Conservation (phyloP, 2,888 invertebrate genomes). For the Euplagia quadripunctaria region DNA sequence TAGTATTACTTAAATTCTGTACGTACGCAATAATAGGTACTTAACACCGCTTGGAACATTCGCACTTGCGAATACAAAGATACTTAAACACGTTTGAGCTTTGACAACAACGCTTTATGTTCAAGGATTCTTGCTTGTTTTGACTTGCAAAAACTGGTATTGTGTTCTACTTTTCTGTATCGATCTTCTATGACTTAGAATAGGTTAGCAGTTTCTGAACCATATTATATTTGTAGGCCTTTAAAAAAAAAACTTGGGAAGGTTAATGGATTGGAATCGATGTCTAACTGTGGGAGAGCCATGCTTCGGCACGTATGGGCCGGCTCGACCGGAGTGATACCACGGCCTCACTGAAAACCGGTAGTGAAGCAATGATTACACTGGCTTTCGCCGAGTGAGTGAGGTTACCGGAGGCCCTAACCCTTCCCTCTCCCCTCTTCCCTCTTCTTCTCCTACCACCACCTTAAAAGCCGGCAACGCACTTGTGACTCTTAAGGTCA, state of each 20-base stretch:
- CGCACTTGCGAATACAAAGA: slow-evolving; percentile 24
- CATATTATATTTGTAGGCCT: not conserved
- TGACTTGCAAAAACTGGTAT: slow-evolving; percentile 6
- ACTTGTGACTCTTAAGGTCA: no score
- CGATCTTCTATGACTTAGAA: not conserved
- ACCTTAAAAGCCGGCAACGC: no score
- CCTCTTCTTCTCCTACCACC: no score
- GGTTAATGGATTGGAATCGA: no score
- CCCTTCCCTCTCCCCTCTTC: no score
- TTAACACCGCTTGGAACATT: slow-evolving; percentile 8
- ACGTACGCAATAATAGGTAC: slow-evolving; percentile 21
- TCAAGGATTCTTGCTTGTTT: slow-evolving; percentile 27
- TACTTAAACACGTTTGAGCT: slow-evolving; percentile 8
- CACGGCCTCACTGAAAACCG: no score
- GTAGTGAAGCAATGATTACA: no score
- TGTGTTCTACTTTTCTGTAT: not conserved
- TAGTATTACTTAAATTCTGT: not conserved
- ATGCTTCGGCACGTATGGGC: no score
- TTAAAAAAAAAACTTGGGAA: not conserved
- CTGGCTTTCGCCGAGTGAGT: no score
- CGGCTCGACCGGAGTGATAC: no score
- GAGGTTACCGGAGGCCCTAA: no score
- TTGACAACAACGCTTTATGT: slow-evolving; percentile 16
- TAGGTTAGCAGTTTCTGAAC: not conserved
- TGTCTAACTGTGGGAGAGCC: no score